Conservation (phyloP, 2,113 vertebrate species). For the Engystomops pustulosus region DNA sequence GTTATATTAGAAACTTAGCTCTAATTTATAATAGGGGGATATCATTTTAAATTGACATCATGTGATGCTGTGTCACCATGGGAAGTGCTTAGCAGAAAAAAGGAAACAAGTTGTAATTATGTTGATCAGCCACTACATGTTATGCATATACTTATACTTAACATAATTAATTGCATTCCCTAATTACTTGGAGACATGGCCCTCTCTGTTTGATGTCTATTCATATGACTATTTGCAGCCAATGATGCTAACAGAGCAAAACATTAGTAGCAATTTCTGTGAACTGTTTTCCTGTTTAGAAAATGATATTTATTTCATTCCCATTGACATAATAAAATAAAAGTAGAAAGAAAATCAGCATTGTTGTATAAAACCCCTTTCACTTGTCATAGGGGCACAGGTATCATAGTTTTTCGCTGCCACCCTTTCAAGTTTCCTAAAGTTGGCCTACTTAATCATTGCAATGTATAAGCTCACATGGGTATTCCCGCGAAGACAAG, state of each 20-base stretch:
- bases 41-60: constrained; percentile 1
- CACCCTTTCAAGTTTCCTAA: too few relatives aligned
- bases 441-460: too few relatives aligned
- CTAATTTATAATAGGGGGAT: neutral
- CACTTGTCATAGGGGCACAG: too few relatives aligned
- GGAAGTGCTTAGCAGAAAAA: neutral
- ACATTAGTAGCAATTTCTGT: neutral
- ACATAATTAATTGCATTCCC: constrained; percentile 23
- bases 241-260: neutral
- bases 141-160: constrained; percentile 23
- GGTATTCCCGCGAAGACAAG: too few relatives aligned
- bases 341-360: too few relatives aligned
- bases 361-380: too few relatives aligned
- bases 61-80: constrained; percentile 21
- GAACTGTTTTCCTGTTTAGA: neutral
- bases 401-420: too few relatives aligned
- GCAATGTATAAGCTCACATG: too few relatives aligned
- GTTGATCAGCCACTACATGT: constrained; percentile 18
- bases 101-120: constrained; percentile 3
- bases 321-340: too few relatives aligned
- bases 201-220: constrained; percentile 15
- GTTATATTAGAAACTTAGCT: too few relatives aligned
- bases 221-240: neutral
- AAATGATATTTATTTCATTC: too few relatives aligned
- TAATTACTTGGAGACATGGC: constrained; percentile 21